Percentiles rank a stretch among this genome's conserved stretches.
Evolutionary conservation across 2,888 invertebrate species (phyloP).

Genomic region (Lymantria monacha): DNA sequence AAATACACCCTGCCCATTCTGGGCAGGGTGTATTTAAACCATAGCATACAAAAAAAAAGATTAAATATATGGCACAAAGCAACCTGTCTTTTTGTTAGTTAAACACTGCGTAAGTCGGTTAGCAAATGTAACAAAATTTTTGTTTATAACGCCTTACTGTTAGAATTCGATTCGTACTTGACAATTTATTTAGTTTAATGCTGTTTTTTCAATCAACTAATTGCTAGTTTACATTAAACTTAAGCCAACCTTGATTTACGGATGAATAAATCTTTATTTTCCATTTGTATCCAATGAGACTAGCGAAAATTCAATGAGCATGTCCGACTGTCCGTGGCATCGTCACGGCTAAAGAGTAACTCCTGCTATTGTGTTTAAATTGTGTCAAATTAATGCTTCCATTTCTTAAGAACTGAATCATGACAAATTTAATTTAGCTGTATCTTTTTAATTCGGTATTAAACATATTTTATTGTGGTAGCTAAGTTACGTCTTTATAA

Average conservation of each 20-base stretch:
- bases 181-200: neutral
- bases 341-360: constrained; percentile 30
- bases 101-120: too few species aligned
- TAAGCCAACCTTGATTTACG: constrained; percentile 19
- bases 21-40: too few species aligned
- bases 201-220: neutral
- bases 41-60: too few species aligned
- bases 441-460: constrained; percentile 10
- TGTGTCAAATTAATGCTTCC: constrained; percentile 40
- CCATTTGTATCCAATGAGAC: constrained; percentile 18
- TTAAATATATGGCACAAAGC: too few species aligned
- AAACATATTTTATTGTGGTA: constrained; percentile 21
- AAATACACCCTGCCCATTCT: too few species aligned
- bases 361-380: constrained; percentile 36
- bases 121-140: too few species aligned
- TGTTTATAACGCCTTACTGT: neutral
- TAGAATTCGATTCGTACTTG: neutral
- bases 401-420: constrained; percentile 35
- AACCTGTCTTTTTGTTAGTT: too few species aligned
- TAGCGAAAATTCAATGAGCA: constrained; percentile 24
- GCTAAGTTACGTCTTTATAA: constrained; percentile 8
- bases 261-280: constrained; percentile 16
- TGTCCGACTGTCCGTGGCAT: constrained; percentile 17
- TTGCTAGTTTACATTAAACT: neutral
- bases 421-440: constrained; percentile 17